Percentiles rank a stretch among this genome's conserved stretches.
Conservation (phyloP, 1,140 invertebrate genomes). For the Bradysia coprophila region DNA sequence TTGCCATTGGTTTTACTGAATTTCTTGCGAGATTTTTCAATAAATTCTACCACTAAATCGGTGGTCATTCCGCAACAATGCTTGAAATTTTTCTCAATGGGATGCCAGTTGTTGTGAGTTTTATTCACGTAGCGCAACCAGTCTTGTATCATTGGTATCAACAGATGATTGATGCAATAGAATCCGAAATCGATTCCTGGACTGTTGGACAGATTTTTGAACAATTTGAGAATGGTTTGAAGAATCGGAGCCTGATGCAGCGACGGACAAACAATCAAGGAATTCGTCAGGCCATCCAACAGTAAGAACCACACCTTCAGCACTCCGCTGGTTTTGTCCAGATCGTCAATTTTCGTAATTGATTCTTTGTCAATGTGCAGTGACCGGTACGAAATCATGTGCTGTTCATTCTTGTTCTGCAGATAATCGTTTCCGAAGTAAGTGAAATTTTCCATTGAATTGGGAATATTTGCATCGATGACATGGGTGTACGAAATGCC, state of each 20-base stretch:
- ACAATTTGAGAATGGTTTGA: constrained; percentile 68
- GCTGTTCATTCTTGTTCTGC: constrained; percentile 23
- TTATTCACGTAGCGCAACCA: constrained; percentile 64
- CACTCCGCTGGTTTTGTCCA: constrained; percentile 70
- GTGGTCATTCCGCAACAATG: constrained; percentile 82
- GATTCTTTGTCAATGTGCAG: constrained; percentile 30
- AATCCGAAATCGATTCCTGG: constrained; percentile 72
- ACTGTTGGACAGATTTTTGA: constrained; percentile 52
- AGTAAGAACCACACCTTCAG: constrained; percentile 81
- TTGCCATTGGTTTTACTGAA: constrained; percentile 10
- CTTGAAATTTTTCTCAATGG: constrained; percentile 71
- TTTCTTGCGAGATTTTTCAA: constrained; percentile 19
- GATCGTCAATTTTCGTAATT: constrained; percentile 33
- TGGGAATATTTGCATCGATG: constrained; percentile 73
- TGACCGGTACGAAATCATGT: constrained; percentile 31
- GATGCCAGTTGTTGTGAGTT: constrained; percentile 41
- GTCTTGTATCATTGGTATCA: constrained; percentile 75
- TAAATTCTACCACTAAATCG: constrained; percentile 75
- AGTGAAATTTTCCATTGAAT: constrained; percentile 43
- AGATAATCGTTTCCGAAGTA: constrained; percentile 23
- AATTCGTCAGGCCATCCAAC: constrained; percentile 72
- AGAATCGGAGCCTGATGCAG: constrained; percentile 72
- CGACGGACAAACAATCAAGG: constrained; percentile 58
- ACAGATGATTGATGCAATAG: constrained; percentile 75
- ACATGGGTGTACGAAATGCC: constrained; percentile 54